Conservation (phyloP, 2,888 invertebrate genomes). For the Sinodicranocentrus sp. region DNA sequence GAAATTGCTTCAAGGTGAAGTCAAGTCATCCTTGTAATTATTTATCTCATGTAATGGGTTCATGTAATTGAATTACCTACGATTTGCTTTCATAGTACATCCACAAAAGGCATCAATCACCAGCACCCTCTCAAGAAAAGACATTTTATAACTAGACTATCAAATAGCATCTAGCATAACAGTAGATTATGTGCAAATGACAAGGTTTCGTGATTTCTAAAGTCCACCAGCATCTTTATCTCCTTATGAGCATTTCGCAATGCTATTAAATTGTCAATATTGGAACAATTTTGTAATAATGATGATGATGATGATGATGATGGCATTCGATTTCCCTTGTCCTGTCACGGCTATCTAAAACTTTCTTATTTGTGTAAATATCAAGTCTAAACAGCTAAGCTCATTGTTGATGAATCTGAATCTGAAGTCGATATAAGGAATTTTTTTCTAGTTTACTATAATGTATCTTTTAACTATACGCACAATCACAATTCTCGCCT, state of each 20-base stretch:
- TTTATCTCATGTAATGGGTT: too few species aligned
- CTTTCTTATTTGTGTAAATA: background rate
- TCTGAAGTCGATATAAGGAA: conserved; percentile 4
- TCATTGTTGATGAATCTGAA: conserved; percentile 43
- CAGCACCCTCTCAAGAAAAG: conserved; percentile 18
- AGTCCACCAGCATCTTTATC: background rate
- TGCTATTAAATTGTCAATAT: background rate
- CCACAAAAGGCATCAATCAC: conserved; percentile 35
- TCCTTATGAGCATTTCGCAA: background rate
- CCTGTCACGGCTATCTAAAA: background rate
- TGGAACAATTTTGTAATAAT: background rate
- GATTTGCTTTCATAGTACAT: background rate
- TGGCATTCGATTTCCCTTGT: background rate
- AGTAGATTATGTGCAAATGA: too few species aligned
- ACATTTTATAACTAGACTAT: background rate
- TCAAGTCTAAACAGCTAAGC: conserved; percentile 38
- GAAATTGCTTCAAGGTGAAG: too few species aligned
- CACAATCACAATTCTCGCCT: conserved; percentile 12
- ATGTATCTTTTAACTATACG: background rate
- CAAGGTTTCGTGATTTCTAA: too few species aligned
- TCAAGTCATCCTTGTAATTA: too few species aligned
- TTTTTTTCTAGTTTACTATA: conserved; percentile 1
- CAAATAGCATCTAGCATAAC: background rate
- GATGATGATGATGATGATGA: conserved; percentile 23
- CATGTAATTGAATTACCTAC: too few species aligned